Base-by-base conservation (phyloP, 2,113 vertebrate genomes). In the Corythaeola cristata region DNA sequence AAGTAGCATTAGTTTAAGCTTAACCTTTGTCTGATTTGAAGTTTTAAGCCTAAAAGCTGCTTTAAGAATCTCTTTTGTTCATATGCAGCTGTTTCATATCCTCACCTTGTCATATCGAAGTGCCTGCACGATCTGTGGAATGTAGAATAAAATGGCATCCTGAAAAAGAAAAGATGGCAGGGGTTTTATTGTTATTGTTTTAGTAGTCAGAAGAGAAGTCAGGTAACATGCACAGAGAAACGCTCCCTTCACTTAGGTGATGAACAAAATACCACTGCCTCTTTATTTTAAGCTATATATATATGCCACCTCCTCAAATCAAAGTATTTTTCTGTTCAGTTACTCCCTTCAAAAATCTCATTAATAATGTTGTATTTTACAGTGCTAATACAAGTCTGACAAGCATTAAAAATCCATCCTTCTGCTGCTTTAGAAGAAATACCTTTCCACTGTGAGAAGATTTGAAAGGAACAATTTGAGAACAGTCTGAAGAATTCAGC, bases 61-160 rank as follows among this genome's bases (percentile, higher is more conserved):
- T 58, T 77, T 72, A 62, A 80, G 86, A 90, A 56, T 28, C 58
- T 73, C 45, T 12, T 93, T 82, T 59, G n/a, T 64, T 84, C 66
- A 69, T 3, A 33, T 8, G 28, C 26, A 79, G 44, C n/a, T 78
- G 66, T 82, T 78, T 78, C 33, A 41, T 11, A 63, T 27, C 49
- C 96, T 98, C 91, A 99, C 99, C 99, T 99, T 99, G 96, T 99
- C 99, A 19, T 99, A 99, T 11, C 99, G 98, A 93, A 99, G 99
- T 9, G 99, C 99, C 95, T 99, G 99, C 67, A 99, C 99, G 39
- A 99, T 99, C 95, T 99, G 99, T 73, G 99, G 99, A 96, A 99
- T 99, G 98, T 99, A 99, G 98, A 99, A 99, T 91, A 99, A 98
- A 98, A 99, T 99, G 62, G 99, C 99, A 72, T 99, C 99, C 99